Conservation (phyloP, 2,888 invertebrate species). For the Lucinisca nassula region DNA sequence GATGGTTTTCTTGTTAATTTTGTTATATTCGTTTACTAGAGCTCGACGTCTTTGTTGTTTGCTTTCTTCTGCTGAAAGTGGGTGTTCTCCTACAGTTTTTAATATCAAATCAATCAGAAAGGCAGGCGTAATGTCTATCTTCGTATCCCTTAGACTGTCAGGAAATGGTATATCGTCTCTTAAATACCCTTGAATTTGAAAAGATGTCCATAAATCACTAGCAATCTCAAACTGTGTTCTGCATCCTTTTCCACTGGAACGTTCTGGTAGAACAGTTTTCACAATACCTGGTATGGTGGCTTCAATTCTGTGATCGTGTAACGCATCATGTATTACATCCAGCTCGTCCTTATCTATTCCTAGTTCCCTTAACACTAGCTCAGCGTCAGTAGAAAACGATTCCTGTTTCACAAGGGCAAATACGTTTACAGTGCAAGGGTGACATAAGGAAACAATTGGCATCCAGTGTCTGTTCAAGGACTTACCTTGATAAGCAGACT, state of each 20-base stretch:
- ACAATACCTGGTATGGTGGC: constrained; percentile 22
- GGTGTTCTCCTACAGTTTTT: not conserved
- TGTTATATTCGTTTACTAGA: not conserved
- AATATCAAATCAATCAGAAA: not conserved
- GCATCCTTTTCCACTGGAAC: not conserved
- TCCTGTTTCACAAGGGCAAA: constrained; percentile 45
- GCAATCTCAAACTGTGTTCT: not conserved
- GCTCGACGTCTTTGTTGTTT: not conserved
- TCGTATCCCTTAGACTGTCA: too few relatives aligned
- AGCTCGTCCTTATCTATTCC: not conserved
- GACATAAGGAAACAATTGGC: constrained; percentile 30
- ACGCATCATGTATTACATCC: not conserved
- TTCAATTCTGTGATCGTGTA: constrained; percentile 22
- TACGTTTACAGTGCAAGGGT: constrained; percentile 29
- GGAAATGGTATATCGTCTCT: not conserved
- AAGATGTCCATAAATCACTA: not conserved
- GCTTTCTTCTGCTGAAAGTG: not conserved
- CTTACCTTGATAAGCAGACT: not conserved
- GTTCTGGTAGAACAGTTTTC: not conserved
- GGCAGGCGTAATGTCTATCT: too few relatives aligned
- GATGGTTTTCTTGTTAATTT: not conserved
- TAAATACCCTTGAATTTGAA: constrained; percentile 25
- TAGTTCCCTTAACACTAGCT: not conserved
- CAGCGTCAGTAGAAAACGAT: constrained; percentile 42
- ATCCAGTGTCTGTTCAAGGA: constrained; percentile 39